Evolutionary conservation across 2,888 invertebrate genomes (phyloP), one percentile per base, ranked within the genome.

Genomic region (Adineta ricciae): DNA sequence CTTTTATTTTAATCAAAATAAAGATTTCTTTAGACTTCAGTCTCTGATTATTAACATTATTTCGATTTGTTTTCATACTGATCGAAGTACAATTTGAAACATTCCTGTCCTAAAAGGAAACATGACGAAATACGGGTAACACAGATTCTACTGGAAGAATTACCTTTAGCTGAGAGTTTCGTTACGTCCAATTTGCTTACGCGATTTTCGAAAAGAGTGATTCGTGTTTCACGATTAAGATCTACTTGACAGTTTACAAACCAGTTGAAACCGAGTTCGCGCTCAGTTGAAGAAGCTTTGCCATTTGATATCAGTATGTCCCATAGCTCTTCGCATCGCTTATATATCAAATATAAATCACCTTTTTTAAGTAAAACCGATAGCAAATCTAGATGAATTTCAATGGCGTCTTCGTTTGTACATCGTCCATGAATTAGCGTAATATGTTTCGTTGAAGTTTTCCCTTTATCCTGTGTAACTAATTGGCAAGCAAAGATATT

Each of bases 291-390:
- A 87, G 90, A 91, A 27, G 91, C 90, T 83, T 90, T 89, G 9
- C 89, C 87, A 86, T 90, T 90, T 46, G 89, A 89, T 14, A 91
- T 89, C 84, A 92, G 88, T 7, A 90, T 90, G 73, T 90, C 89
- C 92, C 92, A 92, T 84, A 92, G 89, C 86, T 92, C 91, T 83
- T 90, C 88, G 41, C 91, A 90, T 83, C 91, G 87, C 85, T 88
- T 89, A 90, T 90, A 91, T n/a, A 90, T 89, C 84, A 92, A 87
- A 87, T 91, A 91, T 41, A 91, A 88, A 52, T 90, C 90, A n/a
- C 91, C 91, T 86, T 91, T 91, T 88, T 91, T 90, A 78, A 92
- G 88, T 38, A 91, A 88, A 87, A 91, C 91, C 86, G 91, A 90
- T 84, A 92, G 88, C 87, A 92, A 91, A 86, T 89, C 89, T 86